Evolutionary conservation across 2,797 vertebrate species (phyloP).

Genomic region (Gymnothorax reevesii): DNA sequence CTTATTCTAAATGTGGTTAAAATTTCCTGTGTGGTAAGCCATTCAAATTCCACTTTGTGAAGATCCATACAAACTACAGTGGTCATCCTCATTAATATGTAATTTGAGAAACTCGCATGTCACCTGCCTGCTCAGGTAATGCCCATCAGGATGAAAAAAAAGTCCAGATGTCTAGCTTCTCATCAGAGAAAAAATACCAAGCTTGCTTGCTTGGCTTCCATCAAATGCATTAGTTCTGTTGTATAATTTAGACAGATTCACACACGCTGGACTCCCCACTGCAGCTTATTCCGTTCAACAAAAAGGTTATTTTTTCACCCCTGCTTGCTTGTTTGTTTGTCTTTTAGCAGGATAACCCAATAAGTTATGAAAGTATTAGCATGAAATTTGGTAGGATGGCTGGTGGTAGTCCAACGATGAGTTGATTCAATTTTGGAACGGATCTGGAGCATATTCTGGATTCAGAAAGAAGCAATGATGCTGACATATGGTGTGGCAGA

Average conservation of each 20-base stretch:
- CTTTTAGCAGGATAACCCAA: too few species aligned
- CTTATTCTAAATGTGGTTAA: background rate
- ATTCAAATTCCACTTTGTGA: background rate
- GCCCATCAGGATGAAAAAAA: background rate
- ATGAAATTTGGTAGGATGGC: too few species aligned
- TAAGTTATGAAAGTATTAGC: too few species aligned
- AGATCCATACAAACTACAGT: background rate
- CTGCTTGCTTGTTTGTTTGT: too few species aligned
- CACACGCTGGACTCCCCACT: background rate
- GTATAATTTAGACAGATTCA: background rate
- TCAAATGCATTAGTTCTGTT: background rate
- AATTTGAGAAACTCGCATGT: background rate
- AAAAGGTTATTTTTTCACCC: too few species aligned
- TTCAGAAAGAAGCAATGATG: too few species aligned
- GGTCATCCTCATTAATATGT: background rate
- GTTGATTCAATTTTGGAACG: too few species aligned
- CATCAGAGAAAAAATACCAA: background rate
- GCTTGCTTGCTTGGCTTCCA: background rate
- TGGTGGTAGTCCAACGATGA: too few species aligned
- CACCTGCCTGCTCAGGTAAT: background rate
- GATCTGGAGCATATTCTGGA: too few species aligned
- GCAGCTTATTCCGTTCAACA: background rate
- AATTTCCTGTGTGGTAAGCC: background rate
- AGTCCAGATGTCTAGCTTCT: background rate
- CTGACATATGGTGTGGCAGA: too few species aligned